phyloP scores from a whole-genome alignment of 2,888 invertebrate species.

The Hemaris fuciformis region DNA sequence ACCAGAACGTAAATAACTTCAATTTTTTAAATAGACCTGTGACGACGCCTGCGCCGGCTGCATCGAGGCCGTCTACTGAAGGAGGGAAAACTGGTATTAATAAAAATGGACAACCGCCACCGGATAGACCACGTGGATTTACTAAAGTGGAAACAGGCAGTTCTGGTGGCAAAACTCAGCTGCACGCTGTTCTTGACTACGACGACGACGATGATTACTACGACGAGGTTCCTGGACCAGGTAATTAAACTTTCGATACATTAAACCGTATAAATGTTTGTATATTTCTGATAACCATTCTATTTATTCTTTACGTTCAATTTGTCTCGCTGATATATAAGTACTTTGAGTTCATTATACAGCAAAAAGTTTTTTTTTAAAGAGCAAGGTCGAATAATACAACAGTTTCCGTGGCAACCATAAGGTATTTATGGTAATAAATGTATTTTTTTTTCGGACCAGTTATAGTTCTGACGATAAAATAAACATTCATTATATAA shows the following conservation, averaged over 20 bases:
- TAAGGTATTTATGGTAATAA: not conserved
- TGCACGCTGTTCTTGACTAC: constrained; percentile 88
- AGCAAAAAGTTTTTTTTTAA: not conserved
- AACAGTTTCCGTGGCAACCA: not conserved
- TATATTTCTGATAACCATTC: not conserved
- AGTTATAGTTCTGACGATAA: not conserved
- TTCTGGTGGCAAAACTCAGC: constrained; percentile 82
- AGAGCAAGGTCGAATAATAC: not conserved
- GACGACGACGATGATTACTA: constrained; percentile 82
- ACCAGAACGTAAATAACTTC: constrained; percentile 65
- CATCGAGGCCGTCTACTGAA: constrained; percentile 49
- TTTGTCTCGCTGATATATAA: not conserved
- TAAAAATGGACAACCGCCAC: constrained; percentile 61
- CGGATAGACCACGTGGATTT: constrained; percentile 83
- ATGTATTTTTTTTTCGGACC: not conserved
- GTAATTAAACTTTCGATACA: constrained; percentile 37
- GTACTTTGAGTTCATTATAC: not conserved
- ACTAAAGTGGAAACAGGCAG: constrained; percentile 83
- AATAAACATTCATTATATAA: not conserved
- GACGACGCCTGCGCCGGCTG: constrained; percentile 46
- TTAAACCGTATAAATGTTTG: not conserved
- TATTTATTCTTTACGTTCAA: not conserved
- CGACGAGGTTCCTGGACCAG: constrained; percentile 82
- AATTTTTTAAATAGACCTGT: constrained; percentile 54
- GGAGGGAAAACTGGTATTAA: constrained; percentile 76